Base-by-base conservation (phyloP, 2,888 invertebrate species). In the Caenorhabditis parvicauda region DNA sequence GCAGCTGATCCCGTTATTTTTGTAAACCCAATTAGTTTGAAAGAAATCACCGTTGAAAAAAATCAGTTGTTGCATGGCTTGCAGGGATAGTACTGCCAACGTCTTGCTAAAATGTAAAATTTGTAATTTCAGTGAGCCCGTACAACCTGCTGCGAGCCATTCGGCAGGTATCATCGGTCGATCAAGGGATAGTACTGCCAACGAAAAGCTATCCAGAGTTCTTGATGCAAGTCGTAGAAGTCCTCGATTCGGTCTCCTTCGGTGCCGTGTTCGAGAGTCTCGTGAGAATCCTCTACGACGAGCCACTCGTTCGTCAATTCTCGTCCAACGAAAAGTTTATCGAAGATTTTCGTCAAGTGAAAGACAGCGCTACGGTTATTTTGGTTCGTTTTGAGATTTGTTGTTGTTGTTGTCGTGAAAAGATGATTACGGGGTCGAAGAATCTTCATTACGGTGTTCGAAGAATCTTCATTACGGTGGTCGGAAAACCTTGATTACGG, bases 121-220 rank as follows among this genome's bases (percentile, higher is more conserved):
- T 21, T 25, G n/a, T 21, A 5, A 35, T 53, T 67, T 47, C 53
- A 64, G 67, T 57, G 7, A 66, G 63, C 9, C 61, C 65, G 7
- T 59, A 54, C 39, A 69, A 69, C 55, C 54, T 56, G n/a, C 48
- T 55, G 22, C 52, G 69, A 5, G 69, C 63, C 3, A 52, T 61
- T 35, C 63, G 61, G 5, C 69, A 69, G 38, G 43, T 69, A 1
- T 25, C 38, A 22, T 37, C 56, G 1, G 43, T 64, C 21, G 69
- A 69, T 19, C 54, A 61, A 42, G 27, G 48, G 0, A 38, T 59
- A 0, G 49, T 69, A 19, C 53, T 69, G 7, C 56, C 64, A 0
- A 44, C 38, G 1, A 38, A 5, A 0, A 38, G 41, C 3, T 68
- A 51, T 24, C 17, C 24, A 3, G 69, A 69, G 6, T 69, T 66